These are phyloP conservation scores for Phymastichus coffea DNA, from an alignment of 1,140 invertebrate species.

Conservation along the genomic window DNA sequence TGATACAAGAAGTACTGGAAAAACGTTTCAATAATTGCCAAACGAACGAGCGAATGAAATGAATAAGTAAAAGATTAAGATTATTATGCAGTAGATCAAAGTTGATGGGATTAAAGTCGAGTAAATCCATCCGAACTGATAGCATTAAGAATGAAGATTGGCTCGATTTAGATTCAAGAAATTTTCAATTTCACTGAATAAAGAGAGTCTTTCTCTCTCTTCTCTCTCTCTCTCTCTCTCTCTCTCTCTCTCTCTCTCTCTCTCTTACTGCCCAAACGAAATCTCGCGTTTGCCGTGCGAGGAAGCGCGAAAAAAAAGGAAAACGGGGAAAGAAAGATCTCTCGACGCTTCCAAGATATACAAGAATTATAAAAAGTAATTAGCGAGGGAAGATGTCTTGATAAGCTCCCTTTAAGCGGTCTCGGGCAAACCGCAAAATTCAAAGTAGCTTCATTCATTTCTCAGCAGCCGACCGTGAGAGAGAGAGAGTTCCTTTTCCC, in stretches of 20 bases:
- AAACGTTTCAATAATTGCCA: too few relatives aligned
- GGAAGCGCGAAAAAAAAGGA: background rate
- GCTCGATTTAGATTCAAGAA: slow-evolving; percentile 10
- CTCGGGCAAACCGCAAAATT: slow-evolving; percentile 19
- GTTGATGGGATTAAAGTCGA: too few relatives aligned
- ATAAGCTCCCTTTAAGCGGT: slow-evolving; percentile 17
- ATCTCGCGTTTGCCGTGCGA: background rate
- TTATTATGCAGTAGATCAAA: too few relatives aligned
- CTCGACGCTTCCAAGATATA: background rate
- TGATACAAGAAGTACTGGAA: too few relatives aligned
- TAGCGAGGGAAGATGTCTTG: slow-evolving; percentile 25
- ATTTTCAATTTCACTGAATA: slow-evolving; percentile 17
- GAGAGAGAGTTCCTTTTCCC: slow-evolving; percentile 6
- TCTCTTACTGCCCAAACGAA: background rate
- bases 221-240: too few relatives aligned
- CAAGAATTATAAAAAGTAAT: slow-evolving; percentile 28
- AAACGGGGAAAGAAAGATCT: background rate
- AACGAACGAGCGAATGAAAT: too few relatives aligned
- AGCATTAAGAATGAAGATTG: slow-evolving; percentile 1
- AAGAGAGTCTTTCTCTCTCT: slow-evolving; percentile 2
- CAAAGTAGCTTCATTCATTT: slow-evolving; percentile 25
- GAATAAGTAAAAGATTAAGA: too few relatives aligned
- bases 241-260: too few relatives aligned
- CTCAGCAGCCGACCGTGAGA: background rate
- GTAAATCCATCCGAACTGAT: background rate